Percentiles rank a stretch among this genome's conserved stretches.
phyloP scores from a whole-genome alignment of 2,888 invertebrate genomes.

The Papilio demoleus region DNA sequence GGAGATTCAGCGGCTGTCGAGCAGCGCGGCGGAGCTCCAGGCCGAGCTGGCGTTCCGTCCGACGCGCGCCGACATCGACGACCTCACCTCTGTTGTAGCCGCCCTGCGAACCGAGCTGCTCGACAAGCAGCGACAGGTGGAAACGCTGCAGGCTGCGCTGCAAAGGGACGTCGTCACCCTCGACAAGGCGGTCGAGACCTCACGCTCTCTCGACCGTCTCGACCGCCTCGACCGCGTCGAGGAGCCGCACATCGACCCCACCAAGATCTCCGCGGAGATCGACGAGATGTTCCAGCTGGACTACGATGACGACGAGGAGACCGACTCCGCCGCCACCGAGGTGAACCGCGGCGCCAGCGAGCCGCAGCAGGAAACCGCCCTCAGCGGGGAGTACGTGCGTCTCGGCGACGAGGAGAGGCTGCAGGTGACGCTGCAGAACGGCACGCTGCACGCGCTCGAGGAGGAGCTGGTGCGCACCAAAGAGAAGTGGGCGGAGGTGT shows the following conservation, averaged over 20 bases:
- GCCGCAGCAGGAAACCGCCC: conserved; percentile 39
- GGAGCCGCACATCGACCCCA: conserved; percentile 57
- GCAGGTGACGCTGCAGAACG: conserved; percentile 71
- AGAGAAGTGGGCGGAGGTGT: conserved; percentile 87
- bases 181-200: conserved; percentile 51
- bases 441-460: conserved; percentile 85
- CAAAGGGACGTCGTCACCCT: conserved; percentile 50
- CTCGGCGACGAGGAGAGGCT: conserved; percentile 62
- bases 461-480: conserved; percentile 89
- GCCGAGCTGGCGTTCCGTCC: conserved; percentile 84
- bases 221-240: conserved; percentile 46
- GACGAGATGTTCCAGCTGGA: conserved; percentile 79
- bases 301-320: conserved; percentile 73
- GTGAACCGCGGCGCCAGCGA: conserved; percentile 55
- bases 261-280: conserved; percentile 73
- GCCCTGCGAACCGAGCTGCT: conserved; percentile 62
- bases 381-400: conserved; percentile 59
- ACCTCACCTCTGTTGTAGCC: conserved; percentile 75
- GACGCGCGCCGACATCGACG: conserved; percentile 82
- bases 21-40: conserved; percentile 78
- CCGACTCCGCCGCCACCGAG: conserved; percentile 71
- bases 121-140: conserved; percentile 54
- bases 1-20: conserved; percentile 82
- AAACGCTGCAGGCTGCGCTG: conserved; percentile 51
- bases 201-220: conserved; percentile 55